Conservation (phyloP, 2,113 vertebrate genomes). For the Myotis yumanensis region DNA sequence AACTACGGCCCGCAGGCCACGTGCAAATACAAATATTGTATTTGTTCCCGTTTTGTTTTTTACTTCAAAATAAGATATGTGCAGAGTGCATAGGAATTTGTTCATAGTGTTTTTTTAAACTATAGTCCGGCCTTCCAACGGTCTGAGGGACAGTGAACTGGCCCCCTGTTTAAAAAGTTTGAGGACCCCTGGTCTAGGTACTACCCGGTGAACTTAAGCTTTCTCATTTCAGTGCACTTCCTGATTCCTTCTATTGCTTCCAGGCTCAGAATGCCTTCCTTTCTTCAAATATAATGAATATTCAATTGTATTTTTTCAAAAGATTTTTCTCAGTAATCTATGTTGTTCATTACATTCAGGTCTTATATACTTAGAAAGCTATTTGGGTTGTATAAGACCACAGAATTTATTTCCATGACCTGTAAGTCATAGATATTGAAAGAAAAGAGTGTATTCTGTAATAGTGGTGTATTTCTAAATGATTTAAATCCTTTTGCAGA, state of each 20-base stretch:
- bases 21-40: no score
- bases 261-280: slow-evolving; percentile 32
- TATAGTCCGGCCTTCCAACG: no score
- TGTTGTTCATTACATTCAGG: not conserved
- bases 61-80: no score
- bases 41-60: no score
- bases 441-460: not conserved
- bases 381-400: not conserved
- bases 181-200: not conserved
- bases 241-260: not conserved
- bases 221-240: not conserved
- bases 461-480: slow-evolving; percentile 26
- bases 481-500: slow-evolving; percentile 49
- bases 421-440: not conserved
- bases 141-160: no score
- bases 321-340: slow-evolving; percentile 18
- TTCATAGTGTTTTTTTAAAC: no score
- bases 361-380: not conserved
- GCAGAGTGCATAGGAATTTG: no score
- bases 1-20: no score
- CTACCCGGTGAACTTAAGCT: not conserved
- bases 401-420: slow-evolving; percentile 24
- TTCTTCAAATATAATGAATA: slow-evolving; percentile 15
- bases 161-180: no score
- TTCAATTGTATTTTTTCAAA: not conserved